phyloP scores from a whole-genome alignment of 2,888 invertebrate species.

The Sepiola atlantica region DNA sequence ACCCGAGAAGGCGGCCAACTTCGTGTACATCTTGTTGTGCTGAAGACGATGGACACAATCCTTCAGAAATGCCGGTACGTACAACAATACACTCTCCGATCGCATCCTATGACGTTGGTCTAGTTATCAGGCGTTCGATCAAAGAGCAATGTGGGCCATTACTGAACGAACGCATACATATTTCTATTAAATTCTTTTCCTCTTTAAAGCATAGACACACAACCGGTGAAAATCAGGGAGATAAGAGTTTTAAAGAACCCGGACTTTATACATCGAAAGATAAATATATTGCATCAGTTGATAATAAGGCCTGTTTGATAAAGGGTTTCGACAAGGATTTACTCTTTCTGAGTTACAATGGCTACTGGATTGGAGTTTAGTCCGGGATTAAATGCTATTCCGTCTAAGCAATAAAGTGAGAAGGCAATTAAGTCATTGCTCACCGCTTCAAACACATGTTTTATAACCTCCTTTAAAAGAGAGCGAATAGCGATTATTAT shows the following conservation, averaged over 20 bases:
- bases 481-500: neutral
- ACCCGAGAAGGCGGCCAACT: constrained; percentile 55
- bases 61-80: neutral
- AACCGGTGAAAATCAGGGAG: neutral
- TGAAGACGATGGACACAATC: constrained; percentile 33
- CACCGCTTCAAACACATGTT: neutral
- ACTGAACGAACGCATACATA: neutral
- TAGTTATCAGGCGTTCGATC: neutral
- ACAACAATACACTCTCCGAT: constrained; percentile 24
- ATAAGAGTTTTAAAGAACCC: neutral
- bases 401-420: neutral
- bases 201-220: neutral
- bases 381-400: neutral
- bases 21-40: constrained; percentile 51
- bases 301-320: neutral
- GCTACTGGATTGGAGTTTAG: neutral
- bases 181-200: neutral
- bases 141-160: constrained; percentile 32
- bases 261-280: neutral
- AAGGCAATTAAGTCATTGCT: neutral
- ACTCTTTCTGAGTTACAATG: constrained; percentile 2
- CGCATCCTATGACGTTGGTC: constrained; percentile 36
- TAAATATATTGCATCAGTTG: constrained; percentile 32
- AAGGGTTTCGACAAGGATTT: neutral
- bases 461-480: constrained; percentile 8